These are phyloP conservation scores for Zoanthus gigantus DNA, from an alignment of 92 coral and sea anemone species.

Conservation along the genomic window DNA sequence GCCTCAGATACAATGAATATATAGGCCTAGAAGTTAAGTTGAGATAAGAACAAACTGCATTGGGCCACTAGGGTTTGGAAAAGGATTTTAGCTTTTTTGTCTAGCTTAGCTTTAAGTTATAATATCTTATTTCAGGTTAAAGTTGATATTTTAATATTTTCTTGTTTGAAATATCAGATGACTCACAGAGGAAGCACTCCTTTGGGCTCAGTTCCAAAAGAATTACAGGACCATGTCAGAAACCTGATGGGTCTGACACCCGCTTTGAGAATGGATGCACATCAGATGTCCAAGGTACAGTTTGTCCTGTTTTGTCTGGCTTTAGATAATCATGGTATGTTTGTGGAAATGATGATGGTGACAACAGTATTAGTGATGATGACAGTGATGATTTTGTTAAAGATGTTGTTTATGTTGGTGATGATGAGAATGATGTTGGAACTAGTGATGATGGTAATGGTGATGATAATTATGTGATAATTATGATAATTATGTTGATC, in stretches of 20 bases:
- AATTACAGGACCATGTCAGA: constrained; percentile 86
- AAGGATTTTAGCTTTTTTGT: too few species aligned
- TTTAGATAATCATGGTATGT: neutral
- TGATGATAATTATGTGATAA: neutral
- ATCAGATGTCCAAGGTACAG: constrained; percentile 92
- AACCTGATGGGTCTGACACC: constrained; percentile 86
- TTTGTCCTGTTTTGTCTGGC: neutral
- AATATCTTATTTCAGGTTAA: neutral
- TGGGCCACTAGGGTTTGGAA: too few species aligned
- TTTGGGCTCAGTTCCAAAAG: constrained; percentile 87
- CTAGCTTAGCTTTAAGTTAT: too few species aligned
- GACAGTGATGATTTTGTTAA: neutral
- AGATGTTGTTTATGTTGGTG: neutral
- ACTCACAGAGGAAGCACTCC: constrained; percentile 74
- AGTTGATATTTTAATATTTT: neutral
- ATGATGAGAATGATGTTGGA: neutral
- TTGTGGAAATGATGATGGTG: neutral
- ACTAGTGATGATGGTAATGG: neutral
- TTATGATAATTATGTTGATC: too few species aligned
- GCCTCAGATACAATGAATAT: too few species aligned
- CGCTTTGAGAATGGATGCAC: constrained; percentile 87
- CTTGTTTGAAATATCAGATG: constrained; percentile 60
- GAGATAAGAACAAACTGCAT: too few species aligned
- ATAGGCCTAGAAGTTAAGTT: too few species aligned
- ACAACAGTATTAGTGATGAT: neutral